phyloP scores from a whole-genome alignment of 2,113 vertebrate species.

The Petaurus breviceps region DNA sequence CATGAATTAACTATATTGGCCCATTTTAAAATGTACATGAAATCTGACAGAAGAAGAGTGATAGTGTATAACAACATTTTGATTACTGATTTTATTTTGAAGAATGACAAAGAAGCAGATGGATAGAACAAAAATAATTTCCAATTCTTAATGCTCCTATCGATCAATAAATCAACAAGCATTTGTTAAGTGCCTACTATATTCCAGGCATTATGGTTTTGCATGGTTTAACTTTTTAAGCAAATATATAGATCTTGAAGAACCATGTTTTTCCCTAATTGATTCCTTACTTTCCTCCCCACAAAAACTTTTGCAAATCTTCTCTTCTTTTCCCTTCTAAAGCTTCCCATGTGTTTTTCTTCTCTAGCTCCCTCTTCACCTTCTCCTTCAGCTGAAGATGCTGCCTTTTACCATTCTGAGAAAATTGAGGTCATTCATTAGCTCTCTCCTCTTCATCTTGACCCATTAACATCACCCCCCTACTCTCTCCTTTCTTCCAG shows the following conservation, averaged over 20 bases:
- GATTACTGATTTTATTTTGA: not conserved
- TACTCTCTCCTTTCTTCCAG: not conserved
- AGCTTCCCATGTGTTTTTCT: not conserved
- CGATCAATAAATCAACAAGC: not conserved
- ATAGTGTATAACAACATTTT: fast-evolving
- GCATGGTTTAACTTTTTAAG: not conserved
- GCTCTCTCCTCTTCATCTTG: not conserved
- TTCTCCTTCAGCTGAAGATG: not conserved
- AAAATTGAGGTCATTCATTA: not conserved
- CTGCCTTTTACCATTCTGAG: not conserved
- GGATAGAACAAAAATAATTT: not conserved
- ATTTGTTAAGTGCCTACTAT: not conserved
- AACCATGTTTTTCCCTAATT: not conserved
- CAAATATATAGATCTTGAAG: not conserved
- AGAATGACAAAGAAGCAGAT: not conserved
- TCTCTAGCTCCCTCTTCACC: not conserved
- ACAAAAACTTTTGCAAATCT: not conserved
- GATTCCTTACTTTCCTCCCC: not conserved
- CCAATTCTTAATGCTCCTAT: not conserved
- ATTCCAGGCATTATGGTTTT: not conserved
- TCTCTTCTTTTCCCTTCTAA: not conserved
- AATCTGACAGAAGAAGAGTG: not conserved
- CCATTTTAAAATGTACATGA: not conserved
- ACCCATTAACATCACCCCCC: not conserved
- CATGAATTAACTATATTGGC: not conserved